Percentiles rank a stretch among this genome's conserved stretches.
These are phyloP conservation scores for Notarius quadriscutis DNA, from an alignment of 2,113 vertebrate genomes.

Conservation along the genomic window DNA sequence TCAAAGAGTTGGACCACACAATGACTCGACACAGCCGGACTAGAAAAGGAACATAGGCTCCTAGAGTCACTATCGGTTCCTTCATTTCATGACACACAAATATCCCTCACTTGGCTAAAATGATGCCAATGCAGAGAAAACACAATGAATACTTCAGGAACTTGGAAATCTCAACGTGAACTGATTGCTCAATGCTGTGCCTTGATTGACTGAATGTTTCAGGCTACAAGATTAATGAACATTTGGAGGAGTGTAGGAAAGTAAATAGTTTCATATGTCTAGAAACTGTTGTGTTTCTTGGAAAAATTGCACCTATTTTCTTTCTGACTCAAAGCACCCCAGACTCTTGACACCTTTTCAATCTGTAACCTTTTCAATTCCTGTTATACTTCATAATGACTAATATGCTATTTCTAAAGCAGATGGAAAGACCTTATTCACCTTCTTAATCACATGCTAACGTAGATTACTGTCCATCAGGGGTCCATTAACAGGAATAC, in stretches of 20 bases:
- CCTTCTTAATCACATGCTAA: not conserved
- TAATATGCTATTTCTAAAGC: not conserved
- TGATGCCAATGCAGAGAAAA: not conserved
- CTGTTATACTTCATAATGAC: not conserved
- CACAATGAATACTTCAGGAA: not conserved
- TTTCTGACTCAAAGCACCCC: conserved; percentile 25
- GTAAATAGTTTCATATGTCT: conserved; percentile 20
- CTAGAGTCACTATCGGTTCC: not conserved
- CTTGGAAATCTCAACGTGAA: not conserved
- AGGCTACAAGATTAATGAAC: conserved; percentile 14
- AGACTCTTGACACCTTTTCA: conserved; percentile 1
- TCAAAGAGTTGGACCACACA: conserved; percentile 45
- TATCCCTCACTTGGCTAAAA: not conserved
- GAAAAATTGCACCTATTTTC: conserved; percentile 9
- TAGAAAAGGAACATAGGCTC: not conserved
- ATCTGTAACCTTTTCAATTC: conserved; percentile 29
- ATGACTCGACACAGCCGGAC: conserved; percentile 9
- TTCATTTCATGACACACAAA: not conserved
- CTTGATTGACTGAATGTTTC: not conserved
- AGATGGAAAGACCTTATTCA: not conserved
- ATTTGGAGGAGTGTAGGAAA: not conserved
- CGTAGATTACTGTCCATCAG: not conserved
- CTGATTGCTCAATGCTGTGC: not conserved
- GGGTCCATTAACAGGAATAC: not conserved
- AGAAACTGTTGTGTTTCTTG: conserved; percentile 23